Conservation (phyloP, 2,888 invertebrate genomes). For the Tiliacea aurago region DNA sequence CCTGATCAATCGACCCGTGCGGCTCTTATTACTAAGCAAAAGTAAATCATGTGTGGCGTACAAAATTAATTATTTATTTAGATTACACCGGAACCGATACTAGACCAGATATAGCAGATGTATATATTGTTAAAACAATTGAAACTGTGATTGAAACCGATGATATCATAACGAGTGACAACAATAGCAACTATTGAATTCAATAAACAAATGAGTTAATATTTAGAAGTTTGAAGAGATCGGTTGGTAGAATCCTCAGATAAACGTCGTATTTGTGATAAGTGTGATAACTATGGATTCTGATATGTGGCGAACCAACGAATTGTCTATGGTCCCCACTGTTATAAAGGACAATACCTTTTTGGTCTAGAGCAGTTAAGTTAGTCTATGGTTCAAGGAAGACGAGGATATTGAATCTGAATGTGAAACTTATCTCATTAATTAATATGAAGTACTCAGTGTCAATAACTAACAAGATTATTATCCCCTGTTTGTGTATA, state of each 20-base stretch:
- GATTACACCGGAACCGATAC: neutral
- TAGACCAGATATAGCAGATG: neutral
- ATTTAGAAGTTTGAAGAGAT: neutral
- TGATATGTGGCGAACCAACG: neutral
- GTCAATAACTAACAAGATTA: too few species aligned
- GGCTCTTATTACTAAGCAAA: neutral
- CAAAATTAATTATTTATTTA: neutral
- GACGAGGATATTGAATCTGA: too few species aligned
- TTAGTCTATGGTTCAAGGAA: too few species aligned
- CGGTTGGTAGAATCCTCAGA: neutral
- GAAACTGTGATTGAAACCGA: neutral
- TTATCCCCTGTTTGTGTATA: too few species aligned
- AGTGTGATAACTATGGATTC: neutral
- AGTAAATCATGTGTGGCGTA: neutral
- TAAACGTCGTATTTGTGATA: neutral
- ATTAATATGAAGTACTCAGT: too few species aligned
- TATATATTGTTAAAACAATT: constrained; percentile 5
- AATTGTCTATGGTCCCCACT: too few species aligned
- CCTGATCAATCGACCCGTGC: too few species aligned
- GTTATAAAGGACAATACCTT: too few species aligned
- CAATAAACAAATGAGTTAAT: constrained; percentile 26
- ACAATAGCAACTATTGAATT: constrained; percentile 12
- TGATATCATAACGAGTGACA: constrained; percentile 20
- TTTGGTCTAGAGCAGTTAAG: too few species aligned
- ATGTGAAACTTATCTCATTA: too few species aligned